Base-by-base conservation (phyloP, 2,113 vertebrate species). In the Ceyx melanurus region DNA sequence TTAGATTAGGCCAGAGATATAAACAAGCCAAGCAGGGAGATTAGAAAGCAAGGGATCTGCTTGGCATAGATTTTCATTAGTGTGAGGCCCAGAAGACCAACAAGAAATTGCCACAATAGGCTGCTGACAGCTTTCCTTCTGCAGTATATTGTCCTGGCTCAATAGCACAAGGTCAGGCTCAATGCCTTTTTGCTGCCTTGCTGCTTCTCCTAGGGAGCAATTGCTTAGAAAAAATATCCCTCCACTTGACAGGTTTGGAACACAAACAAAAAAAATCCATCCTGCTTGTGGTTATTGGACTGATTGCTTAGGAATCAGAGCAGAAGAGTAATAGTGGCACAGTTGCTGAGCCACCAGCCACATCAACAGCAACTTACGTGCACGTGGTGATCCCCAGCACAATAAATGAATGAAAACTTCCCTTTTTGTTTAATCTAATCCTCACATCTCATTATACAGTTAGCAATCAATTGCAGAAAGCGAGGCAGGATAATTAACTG, bases 131-230 rank as follows among this genome's bases (percentile, higher is more conserved):
- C 40, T 82, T 80, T 90, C 94, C 57, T 77, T 89, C 60, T 70
- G 48, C 56, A 86, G 54, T 26, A 78, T 68, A 90, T 57, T 61
- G 72, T 64, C 95, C 88, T 90, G 62, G 19, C 77, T 94, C 81
- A 88, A 82, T 76, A 95, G 82, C 93, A 94, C 92, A 96, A 96
- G 92, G 90, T 92, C 92, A 95, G 82, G 73, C 45, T 43, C 37
- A 95, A 86, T 58, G 92, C 14, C 9, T 64, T 95, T 91, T 87
- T 83, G 53, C 45, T 9, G 6, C 86, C 83, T 92, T 94, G 94
- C 78, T 77, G 60, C 43, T 75, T 50, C 51, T 95, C 60, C 73
- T 54, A 70, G 84, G 90, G 81, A 91, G 57, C 81, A 93, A 91
- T 71, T 94, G 65, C 81, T 87, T 95, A 90, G 90, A 86, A 90